These are phyloP conservation scores for Pipistrellus kuhlii DNA, from an alignment of 2,797 vertebrate species.

Conservation along the genomic window DNA sequence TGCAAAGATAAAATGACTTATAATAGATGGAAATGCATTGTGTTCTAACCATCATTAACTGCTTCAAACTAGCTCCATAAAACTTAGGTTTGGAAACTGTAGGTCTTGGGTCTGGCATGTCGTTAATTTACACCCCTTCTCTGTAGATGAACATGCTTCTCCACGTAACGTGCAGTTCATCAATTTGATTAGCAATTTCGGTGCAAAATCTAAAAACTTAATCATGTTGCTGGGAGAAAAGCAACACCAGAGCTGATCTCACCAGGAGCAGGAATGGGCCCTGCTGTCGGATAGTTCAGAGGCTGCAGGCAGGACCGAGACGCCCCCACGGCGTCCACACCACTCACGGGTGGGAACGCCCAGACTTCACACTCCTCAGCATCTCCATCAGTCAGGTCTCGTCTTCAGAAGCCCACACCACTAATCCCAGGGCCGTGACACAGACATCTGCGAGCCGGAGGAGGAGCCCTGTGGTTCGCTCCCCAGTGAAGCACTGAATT, in stretches of 20 bases:
- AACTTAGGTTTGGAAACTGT: not conserved
- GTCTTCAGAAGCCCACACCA: not conserved
- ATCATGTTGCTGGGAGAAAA: not conserved
- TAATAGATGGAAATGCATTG: slow-evolving; percentile 18
- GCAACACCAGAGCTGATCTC: not conserved
- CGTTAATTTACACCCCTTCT: not conserved
- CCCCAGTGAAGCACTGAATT: accelerated
- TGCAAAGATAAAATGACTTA: not conserved
- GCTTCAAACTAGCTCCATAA: not conserved
- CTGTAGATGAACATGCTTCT: not conserved
- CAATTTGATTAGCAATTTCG: not conserved
- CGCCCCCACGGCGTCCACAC: accelerated
- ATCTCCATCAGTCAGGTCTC: too few species aligned
- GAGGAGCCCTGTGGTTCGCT: not conserved
- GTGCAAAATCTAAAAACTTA: not conserved
- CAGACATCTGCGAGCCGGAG: not conserved
- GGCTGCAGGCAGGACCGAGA: accelerated
- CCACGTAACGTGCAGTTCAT: not conserved
- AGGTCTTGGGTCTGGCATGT: not conserved
- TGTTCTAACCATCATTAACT: slow-evolving; percentile 3
- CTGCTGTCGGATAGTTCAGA: accelerated
- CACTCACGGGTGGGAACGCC: too few species aligned
- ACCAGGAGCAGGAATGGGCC: accelerated
- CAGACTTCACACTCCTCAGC: too few species aligned
- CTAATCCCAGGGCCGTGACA: not conserved